A percentile compares a stretch with the other conserved stretches of the same genome.
These are phyloP conservation scores for Coranthus polyacanthus DNA, from an alignment of 2,797 vertebrate species.

Conservation along the genomic window DNA sequence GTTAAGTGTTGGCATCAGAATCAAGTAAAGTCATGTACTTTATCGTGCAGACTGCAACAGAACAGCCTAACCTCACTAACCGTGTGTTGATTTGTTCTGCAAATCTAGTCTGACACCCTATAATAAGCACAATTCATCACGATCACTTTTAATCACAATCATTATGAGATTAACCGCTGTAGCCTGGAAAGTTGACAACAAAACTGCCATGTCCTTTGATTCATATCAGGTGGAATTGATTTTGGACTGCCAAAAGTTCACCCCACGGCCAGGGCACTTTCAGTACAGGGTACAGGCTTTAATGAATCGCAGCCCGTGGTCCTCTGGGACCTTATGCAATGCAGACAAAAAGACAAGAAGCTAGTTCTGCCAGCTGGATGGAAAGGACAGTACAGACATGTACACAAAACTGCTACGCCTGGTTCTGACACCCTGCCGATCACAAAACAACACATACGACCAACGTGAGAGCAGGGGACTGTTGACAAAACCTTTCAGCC, in stretches of 20 bases:
- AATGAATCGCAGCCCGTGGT: slow-evolving; percentile 53
- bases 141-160: slow-evolving; percentile 22
- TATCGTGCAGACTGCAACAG: slow-evolving; percentile 2
- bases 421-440: neutral
- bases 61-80: neutral
- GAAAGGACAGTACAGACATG: slow-evolving; percentile 13
- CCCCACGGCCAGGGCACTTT: slow-evolving; percentile 15
- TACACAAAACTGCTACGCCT: slow-evolving; percentile 1
- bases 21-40: slow-evolving; percentile 7
- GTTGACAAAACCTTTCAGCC: neutral
- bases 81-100: slow-evolving; percentile 8
- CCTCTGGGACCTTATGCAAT: slow-evolving; percentile 57
- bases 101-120: neutral
- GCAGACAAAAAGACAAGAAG: slow-evolving; percentile 37
- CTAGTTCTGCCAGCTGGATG: slow-evolving; percentile 22
- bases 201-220: slow-evolving; percentile 55
- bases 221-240: slow-evolving; percentile 61
- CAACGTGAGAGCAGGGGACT: neutral
- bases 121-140: slow-evolving; percentile 14
- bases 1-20: slow-evolving; percentile 10
- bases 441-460: slow-evolving; percentile 7
- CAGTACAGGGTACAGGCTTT: slow-evolving; percentile 49
- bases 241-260: slow-evolving; percentile 49
- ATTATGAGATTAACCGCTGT: slow-evolving; percentile 20
- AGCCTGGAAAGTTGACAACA: slow-evolving; percentile 40